Evolutionary conservation across 2,888 invertebrate genomes (phyloP), one percentile per base, ranked within the genome.

Genomic region (Ochlodes sylvanus): DNA sequence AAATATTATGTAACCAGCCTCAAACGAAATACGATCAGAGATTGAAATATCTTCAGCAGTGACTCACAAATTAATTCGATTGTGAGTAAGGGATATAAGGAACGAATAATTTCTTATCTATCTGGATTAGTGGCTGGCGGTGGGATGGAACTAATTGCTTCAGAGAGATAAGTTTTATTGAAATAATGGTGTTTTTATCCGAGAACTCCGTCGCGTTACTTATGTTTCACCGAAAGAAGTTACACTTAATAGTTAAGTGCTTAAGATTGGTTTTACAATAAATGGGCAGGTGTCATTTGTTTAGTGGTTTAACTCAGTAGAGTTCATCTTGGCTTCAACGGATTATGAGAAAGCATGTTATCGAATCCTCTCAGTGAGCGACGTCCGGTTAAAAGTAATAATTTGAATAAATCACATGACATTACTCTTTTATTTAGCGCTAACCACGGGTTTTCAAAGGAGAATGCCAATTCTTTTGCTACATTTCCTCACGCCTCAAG

Each of bases 61-160:
- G 55, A 68, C 67, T 62, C 67, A 68, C 61, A 88, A 89, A 90
- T 88, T 88, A 87, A 89, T 85, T 86, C 81, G 86, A 88, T 85
- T 84, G 83, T 86, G 84, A 54, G 80, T 84, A 80, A 82, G 82
- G 87, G 89, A 90, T 88, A 89, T 87, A 88, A 81, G 80, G 82
- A 80, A 84, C 81, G 80, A 76, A 58, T 64, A 64, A 76, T 73
- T 76, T 76, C 80, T 89, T 92, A 92, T 92, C 92, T 87, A 76
- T 76, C 74, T 74, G 85, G 89, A 91, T 90, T 90, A 90, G 85
- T 84, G 85, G 85, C 82, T 79, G 69, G 80, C 78, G 80, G 80
- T 82, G 83, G 79, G 83, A 84, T 82, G 85, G 84, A 84, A 83
- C 87, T 91, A 92, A 92, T 92, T 92, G 92, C 90, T 89, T 86